Conservation (phyloP, 2,888 invertebrate species). For the Phragmatobia fuliginosa region DNA sequence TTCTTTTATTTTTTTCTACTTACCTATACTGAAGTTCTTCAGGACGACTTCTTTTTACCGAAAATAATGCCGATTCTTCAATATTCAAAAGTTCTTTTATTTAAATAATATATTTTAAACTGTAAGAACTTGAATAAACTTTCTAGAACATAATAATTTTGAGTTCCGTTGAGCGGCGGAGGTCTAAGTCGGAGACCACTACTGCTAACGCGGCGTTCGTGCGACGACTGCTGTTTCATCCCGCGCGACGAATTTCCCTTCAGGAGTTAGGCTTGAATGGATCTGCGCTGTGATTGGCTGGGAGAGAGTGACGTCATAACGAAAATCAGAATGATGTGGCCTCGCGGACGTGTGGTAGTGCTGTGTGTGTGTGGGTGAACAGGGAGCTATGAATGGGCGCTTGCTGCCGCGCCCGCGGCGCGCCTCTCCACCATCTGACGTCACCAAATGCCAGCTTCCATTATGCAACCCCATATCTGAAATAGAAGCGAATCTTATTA, state of each 20-base stretch:
- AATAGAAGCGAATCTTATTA: constrained; percentile 68
- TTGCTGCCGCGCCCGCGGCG: constrained; percentile 77
- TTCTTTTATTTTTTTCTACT: constrained; percentile 31
- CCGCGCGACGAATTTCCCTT: constrained; percentile 84
- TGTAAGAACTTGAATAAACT: constrained; percentile 26
- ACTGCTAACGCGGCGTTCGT: constrained; percentile 69
- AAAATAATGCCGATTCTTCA: constrained; percentile 37
- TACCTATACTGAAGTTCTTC: constrained; percentile 32
- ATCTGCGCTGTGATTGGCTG: constrained; percentile 88
- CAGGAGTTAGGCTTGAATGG: constrained; percentile 90
- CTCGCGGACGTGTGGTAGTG: constrained; percentile 52
- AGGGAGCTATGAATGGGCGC: constrained; percentile 75
- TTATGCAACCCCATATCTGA: constrained; percentile 76
- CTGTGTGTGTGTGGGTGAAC: constrained; percentile 64
- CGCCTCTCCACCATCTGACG: constrained; percentile 73
- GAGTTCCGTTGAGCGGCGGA: constrained; percentile 31
- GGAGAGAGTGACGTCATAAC: constrained; percentile 90
- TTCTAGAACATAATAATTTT: constrained; percentile 32
- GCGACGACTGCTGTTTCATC: constrained; percentile 81
- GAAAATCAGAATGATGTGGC: constrained; percentile 87
- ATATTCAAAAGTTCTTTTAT: constrained; percentile 21
- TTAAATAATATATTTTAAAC: constrained; percentile 3
- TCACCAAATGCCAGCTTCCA: constrained; percentile 70
- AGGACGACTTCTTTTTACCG: constrained; percentile 25
- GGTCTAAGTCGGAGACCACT: constrained; percentile 38